Percentiles rank a stretch among this genome's conserved stretches.
These are phyloP conservation scores for Gavialis gangeticus DNA, from an alignment of 2,113 vertebrate genomes.

Conservation along the genomic window DNA sequence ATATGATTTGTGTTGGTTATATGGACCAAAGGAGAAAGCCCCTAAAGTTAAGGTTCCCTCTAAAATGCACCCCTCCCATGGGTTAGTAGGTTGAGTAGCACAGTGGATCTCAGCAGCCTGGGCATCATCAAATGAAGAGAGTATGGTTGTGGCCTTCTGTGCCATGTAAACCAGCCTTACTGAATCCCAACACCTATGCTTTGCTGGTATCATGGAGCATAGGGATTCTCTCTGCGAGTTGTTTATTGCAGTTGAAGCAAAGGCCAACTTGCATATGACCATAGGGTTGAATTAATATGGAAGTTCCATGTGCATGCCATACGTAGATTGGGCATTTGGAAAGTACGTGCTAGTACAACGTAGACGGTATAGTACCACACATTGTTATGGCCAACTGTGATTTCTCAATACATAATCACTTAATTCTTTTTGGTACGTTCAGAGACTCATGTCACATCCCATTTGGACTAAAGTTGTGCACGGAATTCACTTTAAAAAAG, in stretches of 20 bases:
- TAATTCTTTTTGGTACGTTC: neutral
- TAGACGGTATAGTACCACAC: neutral
- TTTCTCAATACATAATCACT: conserved; percentile 15
- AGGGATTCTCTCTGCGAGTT: neutral
- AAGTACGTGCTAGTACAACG: neutral
- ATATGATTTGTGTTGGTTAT: neutral
- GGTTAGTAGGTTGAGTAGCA: too few species aligned
- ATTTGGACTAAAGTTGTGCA: conserved; percentile 14
- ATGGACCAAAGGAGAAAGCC: neutral
- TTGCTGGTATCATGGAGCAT: neutral
- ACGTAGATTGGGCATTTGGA: neutral
- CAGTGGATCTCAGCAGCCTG: neutral
- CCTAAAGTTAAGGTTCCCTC: neutral
- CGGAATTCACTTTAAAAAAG: neutral
- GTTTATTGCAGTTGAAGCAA: neutral
- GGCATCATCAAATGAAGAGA: neutral
- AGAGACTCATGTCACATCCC: neutral
- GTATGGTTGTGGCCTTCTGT: neutral
- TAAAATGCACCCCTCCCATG: neutral
- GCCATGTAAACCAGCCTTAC: neutral
- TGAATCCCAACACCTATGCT: neutral
- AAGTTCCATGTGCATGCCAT: neutral
- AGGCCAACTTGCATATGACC: neutral
- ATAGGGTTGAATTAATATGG: neutral
- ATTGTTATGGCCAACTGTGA: neutral